These are phyloP conservation scores for Clarias gariepinus DNA, from an alignment of 2,113 vertebrate genomes.

Conservation along the genomic window DNA sequence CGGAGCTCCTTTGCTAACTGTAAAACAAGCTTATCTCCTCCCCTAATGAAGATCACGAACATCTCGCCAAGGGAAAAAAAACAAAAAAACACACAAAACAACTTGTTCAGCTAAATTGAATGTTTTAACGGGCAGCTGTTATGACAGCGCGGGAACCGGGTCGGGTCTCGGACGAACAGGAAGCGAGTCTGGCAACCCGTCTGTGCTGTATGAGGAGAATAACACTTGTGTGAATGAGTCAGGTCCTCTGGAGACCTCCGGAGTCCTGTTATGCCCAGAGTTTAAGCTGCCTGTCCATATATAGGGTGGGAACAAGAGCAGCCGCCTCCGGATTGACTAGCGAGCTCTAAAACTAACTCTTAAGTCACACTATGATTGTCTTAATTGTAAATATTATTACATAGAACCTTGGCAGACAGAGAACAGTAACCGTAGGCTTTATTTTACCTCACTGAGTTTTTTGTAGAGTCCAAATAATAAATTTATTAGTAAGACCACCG, in stretches of 20 bases:
- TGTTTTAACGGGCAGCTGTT: constrained; percentile 17
- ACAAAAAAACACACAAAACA: not conserved
- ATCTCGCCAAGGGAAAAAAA: not conserved
- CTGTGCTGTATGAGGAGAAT: constrained; percentile 39
- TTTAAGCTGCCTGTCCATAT: constrained; percentile 40
- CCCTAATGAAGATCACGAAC: constrained; percentile 19
- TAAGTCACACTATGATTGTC: constrained; percentile 18
- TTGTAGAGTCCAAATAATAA: not conserved
- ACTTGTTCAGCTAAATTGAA: not conserved
- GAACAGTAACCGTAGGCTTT: not conserved
- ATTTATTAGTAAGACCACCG: not conserved
- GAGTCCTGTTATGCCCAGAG: constrained; percentile 31
- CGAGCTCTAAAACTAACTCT: not conserved
- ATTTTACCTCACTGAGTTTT: not conserved
- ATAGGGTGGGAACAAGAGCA: constrained; percentile 49
- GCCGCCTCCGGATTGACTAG: not conserved
- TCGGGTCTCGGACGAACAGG: constrained; percentile 42
- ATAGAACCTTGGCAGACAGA: not conserved
- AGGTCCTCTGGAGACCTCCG: constrained; percentile 36
- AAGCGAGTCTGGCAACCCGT: constrained; percentile 47
- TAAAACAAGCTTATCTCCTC: constrained; percentile 36
- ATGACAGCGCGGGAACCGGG: constrained; percentile 39
- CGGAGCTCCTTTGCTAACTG: not conserved
- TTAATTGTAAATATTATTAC: constrained; percentile 41
- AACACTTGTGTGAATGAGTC: constrained; percentile 52